Conservation (phyloP, 2,113 vertebrate genomes). For the Setophaga coronata region DNA sequence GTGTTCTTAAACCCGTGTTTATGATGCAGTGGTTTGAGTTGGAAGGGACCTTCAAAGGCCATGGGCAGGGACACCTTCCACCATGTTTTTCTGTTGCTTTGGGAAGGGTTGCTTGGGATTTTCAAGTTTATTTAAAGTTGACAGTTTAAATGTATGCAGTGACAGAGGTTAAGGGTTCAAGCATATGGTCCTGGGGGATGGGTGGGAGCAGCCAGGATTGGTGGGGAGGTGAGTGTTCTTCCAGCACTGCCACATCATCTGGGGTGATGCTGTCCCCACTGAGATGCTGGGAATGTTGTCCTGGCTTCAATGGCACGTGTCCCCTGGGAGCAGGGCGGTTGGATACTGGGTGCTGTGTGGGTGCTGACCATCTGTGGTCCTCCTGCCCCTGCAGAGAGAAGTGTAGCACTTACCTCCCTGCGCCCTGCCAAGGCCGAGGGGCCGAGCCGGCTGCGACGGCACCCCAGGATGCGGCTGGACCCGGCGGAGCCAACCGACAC, state of each 20-base stretch:
- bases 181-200: accelerated
- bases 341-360: accelerated
- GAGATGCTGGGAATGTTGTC: accelerated
- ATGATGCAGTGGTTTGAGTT: neutral
- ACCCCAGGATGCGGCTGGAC: constrained; percentile 79
- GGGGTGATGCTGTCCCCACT: accelerated
- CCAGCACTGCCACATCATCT: accelerated
- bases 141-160: neutral
- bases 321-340: accelerated
- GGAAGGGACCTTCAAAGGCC: neutral
- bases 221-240: neutral
- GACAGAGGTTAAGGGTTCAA: accelerated
- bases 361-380: neutral
- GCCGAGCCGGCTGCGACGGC: constrained; percentile 70
- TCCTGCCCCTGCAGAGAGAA: constrained; percentile 78
- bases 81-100: accelerated
- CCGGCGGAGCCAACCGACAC: constrained; percentile 52
- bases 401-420: constrained; percentile 65
- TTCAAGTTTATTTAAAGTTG: neutral
- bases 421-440: constrained; percentile 76
- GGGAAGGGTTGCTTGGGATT: neutral
- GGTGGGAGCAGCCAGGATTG: neutral
- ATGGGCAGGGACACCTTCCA: neutral
- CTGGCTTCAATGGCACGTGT: accelerated
- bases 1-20: neutral